Percentiles rank a stretch among this genome's conserved stretches.
Evolutionary conservation across 2,113 vertebrate species (phyloP).

Genomic region (Orthonyx spaldingii): DNA sequence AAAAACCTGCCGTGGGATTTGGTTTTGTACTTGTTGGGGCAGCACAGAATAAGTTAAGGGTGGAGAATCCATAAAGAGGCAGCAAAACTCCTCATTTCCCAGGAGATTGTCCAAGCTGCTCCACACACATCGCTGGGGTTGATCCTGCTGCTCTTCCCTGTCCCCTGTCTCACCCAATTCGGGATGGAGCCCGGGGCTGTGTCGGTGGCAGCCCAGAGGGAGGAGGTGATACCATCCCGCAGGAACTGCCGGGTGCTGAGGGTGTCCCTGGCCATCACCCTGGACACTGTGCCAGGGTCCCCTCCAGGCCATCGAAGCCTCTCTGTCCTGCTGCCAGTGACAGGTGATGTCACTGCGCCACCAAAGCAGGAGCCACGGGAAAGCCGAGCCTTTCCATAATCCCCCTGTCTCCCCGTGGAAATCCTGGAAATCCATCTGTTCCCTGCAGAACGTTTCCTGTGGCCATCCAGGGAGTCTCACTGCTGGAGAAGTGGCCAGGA

Average conservation of each 20-base stretch:
- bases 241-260: not conserved
- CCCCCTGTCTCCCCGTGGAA: not conserved
- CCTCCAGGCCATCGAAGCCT: not conserved
- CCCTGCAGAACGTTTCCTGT: not conserved
- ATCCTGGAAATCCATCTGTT: rapidly evolving
- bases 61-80: not conserved
- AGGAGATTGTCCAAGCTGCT: not conserved
- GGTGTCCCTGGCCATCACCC: not conserved
- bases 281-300: not conserved
- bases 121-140: not conserved
- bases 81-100: not conserved
- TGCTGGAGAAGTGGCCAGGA: not conserved
- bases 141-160: not conserved
- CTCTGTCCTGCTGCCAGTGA: not conserved
- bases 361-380: not conserved
- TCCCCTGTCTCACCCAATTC: not conserved
- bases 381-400: rapidly evolving
- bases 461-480: not conserved
- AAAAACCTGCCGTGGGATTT: not conserved
- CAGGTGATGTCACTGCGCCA: not conserved
- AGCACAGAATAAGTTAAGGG: not conserved
- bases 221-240: conserved; percentile 36
- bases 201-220: not conserved
- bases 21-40: not conserved
- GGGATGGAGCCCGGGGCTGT: not conserved